These are phyloP conservation scores for Hecatera dysodea DNA, from an alignment of 2,888 invertebrate genomes.

Conservation along the genomic window DNA sequence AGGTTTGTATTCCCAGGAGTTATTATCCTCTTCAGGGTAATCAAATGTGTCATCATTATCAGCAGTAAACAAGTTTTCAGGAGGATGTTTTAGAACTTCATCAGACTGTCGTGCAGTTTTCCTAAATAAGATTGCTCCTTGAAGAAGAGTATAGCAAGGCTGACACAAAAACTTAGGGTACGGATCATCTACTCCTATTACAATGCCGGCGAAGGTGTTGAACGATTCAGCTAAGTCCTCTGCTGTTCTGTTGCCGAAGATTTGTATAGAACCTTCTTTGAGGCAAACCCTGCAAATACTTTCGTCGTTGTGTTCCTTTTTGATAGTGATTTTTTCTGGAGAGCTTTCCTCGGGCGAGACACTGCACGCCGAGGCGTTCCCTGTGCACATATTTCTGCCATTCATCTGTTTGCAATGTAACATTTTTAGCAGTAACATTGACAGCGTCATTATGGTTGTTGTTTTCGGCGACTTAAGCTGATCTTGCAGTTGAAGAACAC, in stretches of 20 bases:
- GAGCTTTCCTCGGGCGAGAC: conserved; percentile 25
- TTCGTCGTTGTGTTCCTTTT: conserved; percentile 57
- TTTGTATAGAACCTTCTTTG: conserved; percentile 81
- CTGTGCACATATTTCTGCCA: conserved; percentile 20
- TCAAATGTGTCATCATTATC: conserved; percentile 56
- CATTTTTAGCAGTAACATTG: conserved; percentile 76
- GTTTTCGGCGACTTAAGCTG: conserved; percentile 3
- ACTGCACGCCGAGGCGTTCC: conserved; percentile 11
- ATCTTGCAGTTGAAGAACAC: background rate
- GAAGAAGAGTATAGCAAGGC: conserved; percentile 77
- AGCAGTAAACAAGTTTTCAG: conserved; percentile 47
- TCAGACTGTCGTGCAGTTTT: conserved; percentile 83
- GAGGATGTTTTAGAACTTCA: conserved; percentile 69
- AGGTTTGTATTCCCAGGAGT: conserved; percentile 51
- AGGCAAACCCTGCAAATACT: conserved; percentile 82
- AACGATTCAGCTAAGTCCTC: conserved; percentile 76
- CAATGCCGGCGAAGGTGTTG: conserved; percentile 75
- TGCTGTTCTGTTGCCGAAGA: conserved; percentile 69
- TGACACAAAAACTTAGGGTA: conserved; percentile 82
- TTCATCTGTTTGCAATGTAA: conserved; percentile 74
- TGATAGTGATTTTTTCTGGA: conserved; percentile 42
- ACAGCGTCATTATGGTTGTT: conserved; percentile 64
- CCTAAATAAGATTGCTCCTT: conserved; percentile 82
- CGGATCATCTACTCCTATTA: conserved; percentile 74
- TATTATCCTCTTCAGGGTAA: conserved; percentile 46